Conservation (phyloP, 2,888 invertebrate genomes). For the Acrobasis consociella region DNA sequence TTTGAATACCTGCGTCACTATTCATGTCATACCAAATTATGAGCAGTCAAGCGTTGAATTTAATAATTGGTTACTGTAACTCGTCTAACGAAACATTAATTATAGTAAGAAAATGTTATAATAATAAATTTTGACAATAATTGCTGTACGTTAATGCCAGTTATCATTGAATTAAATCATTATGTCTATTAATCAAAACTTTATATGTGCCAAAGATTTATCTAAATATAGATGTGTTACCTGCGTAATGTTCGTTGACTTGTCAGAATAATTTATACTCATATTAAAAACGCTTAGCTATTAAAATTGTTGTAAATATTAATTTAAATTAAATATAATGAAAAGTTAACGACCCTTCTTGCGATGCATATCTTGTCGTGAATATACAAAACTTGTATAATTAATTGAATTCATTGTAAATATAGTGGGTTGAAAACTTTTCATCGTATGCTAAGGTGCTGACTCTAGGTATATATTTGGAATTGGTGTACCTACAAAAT, state of each 20-base stretch:
- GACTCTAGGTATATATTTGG: slow-evolving; percentile 7
- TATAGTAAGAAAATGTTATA: slow-evolving; percentile 33
- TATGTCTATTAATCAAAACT: background rate
- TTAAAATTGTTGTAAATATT: slow-evolving; percentile 7
- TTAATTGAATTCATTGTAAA: background rate
- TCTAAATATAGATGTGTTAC: background rate
- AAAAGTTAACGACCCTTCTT: slow-evolving; percentile 14
- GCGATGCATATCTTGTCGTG: background rate
- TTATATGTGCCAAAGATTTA: slow-evolving; percentile 31
- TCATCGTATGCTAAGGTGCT: slow-evolving; percentile 18
- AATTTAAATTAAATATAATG: slow-evolving; percentile 11
- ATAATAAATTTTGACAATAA: slow-evolving; percentile 50
- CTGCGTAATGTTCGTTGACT: background rate
- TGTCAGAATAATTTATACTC: slow-evolving; percentile 15
- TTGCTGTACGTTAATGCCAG: slow-evolving; percentile 34
- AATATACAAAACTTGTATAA: background rate
- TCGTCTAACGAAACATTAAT: slow-evolving; percentile 14
- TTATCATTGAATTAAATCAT: slow-evolving; percentile 22
- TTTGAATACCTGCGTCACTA: background rate
- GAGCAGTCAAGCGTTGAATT: too few species aligned
- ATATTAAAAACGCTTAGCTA: background rate
- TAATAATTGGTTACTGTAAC: background rate
- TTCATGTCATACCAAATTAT: background rate
- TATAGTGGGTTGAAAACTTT: slow-evolving; percentile 8
- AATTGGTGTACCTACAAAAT: slow-evolving; percentile 22